Evolutionary conservation across 2,888 invertebrate species (phyloP), one percentile per base, ranked within the genome.

Genomic region (Drosophila meridiana): DNA sequence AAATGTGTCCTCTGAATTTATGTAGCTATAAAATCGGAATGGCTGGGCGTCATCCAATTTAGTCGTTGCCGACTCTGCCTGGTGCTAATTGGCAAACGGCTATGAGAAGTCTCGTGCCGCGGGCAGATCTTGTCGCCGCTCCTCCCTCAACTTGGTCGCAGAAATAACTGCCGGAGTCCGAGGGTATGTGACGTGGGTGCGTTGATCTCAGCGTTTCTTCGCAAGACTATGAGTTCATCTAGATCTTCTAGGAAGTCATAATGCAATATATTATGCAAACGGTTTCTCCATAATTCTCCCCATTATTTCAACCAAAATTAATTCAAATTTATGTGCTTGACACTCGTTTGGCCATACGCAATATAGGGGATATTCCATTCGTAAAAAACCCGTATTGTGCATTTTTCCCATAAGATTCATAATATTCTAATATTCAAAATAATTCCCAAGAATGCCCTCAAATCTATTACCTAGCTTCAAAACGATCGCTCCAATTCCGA

Each of bases 201-300:
- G 90, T 87, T 87, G 90, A 89, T 84, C 87, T 87, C 59, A 43
- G 50, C 26, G 50, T 14, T 42, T 57, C 62, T 79, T 62, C 75
- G 58, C 53, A 50, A 66, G 50, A 50, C 47, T 52, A 60, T 82
- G 87, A 86, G 78, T 77, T 73, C 75, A 80, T 73, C 43, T 48
- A 53, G 30, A 68, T 72, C 48, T 85, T 90, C 85, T 87, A 86
- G 85, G 85, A 85, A 85, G 85, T 77, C 40, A 14, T 58, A 75
- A 72, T 83, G 87, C 88, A 77, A 86, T 86, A 77, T 85, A 86
- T 88, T 86, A 83, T 77, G 81, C 89, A 76, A 77, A 76, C 58
- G 6, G 66, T 47, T 69, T 78, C 48, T 62, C 60, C 53, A 64
- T 69, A 61, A 58, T 75, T 67, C 38, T 53, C 50, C 50, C 30